Percentiles rank a stretch among this genome's conserved stretches.
Conservation (phyloP, 1,140 invertebrate species). For the Drosophila repletoides region DNA sequence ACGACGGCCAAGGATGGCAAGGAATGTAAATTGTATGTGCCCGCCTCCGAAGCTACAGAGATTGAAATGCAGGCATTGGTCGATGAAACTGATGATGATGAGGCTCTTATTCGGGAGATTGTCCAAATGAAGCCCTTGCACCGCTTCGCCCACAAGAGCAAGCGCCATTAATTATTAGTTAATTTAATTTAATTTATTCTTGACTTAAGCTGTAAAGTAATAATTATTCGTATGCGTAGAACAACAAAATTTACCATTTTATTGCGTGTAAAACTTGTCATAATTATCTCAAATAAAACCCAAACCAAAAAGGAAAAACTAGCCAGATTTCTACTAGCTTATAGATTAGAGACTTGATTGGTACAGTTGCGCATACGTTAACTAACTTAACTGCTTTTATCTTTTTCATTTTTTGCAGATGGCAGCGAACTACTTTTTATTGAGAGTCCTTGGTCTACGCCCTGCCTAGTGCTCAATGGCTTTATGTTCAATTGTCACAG, state of each 20-base stretch:
- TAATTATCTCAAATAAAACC: background rate
- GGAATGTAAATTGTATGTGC: conserved; percentile 69
- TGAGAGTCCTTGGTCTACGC: conserved; percentile 81
- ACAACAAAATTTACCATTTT: background rate
- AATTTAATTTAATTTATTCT: background rate
- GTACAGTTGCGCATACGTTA: background rate
- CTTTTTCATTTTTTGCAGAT: conserved; percentile 30
- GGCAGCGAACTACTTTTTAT: conserved; percentile 65
- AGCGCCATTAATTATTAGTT: conserved; percentile 22
- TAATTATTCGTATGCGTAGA: no score
- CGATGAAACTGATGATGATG: conserved; percentile 36
- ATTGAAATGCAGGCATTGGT: conserved; percentile 66
- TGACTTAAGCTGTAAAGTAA: no score
- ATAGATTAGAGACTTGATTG: background rate
- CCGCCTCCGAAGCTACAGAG: conserved; percentile 64
- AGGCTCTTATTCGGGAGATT: conserved; percentile 28
- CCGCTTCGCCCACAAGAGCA: conserved; percentile 30
- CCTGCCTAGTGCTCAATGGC: conserved; percentile 73
- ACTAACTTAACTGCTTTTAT: conserved; percentile 8
- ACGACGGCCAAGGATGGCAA: conserved; percentile 71
- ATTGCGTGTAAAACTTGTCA: background rate
- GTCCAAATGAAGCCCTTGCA: conserved; percentile 34
- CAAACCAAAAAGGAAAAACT: background rate
- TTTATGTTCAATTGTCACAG: conserved; percentile 82
- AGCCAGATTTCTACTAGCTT: background rate